Conservation (phyloP, 2,888 invertebrate species). For the Petrophora chlorosata region DNA sequence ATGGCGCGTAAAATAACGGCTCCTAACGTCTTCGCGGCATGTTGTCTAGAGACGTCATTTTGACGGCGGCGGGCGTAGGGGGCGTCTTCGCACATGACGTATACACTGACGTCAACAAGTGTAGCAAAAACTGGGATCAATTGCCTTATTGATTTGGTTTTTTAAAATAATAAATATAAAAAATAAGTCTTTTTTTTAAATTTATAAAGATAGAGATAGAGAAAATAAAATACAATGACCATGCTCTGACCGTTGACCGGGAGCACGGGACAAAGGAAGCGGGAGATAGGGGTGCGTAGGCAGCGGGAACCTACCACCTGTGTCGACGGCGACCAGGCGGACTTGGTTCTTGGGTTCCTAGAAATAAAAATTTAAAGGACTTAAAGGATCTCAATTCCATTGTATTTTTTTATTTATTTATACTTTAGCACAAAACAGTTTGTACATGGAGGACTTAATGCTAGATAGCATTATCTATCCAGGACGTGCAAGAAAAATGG, state of each 20-base stretch:
- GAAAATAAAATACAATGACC: slow-evolving; percentile 25
- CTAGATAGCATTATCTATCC: too few relatives aligned
- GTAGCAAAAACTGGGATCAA: not conserved
- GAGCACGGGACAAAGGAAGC: slow-evolving; percentile 51
- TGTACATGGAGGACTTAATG: too few relatives aligned
- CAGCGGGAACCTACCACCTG: slow-evolving; percentile 50
- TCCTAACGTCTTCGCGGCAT: slow-evolving; percentile 38
- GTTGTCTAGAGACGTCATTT: slow-evolving; percentile 13
- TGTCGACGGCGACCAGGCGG: slow-evolving; percentile 34
- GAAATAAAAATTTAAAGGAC: too few relatives aligned
- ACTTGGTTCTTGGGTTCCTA: slow-evolving; percentile 48
- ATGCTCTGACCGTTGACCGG: slow-evolving; percentile 35
- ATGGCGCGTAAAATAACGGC: slow-evolving; percentile 42
- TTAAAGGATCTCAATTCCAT: too few relatives aligned
- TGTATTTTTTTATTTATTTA: too few relatives aligned
- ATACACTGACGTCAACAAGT: not conserved
- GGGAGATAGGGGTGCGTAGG: slow-evolving; percentile 52
- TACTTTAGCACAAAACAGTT: too few relatives aligned
- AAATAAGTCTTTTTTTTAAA: too few relatives aligned
- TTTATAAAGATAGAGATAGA: not conserved
- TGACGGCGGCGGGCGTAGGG: slow-evolving; percentile 1
- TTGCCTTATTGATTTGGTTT: too few relatives aligned
- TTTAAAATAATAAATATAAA: not conserved
- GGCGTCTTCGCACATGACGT: slow-evolving; percentile 32
- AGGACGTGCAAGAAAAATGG: too few relatives aligned